Percentiles rank a stretch among this genome's conserved stretches.
Conservation (phyloP, 2,888 invertebrate genomes). For the Drosophila phalerata region DNA sequence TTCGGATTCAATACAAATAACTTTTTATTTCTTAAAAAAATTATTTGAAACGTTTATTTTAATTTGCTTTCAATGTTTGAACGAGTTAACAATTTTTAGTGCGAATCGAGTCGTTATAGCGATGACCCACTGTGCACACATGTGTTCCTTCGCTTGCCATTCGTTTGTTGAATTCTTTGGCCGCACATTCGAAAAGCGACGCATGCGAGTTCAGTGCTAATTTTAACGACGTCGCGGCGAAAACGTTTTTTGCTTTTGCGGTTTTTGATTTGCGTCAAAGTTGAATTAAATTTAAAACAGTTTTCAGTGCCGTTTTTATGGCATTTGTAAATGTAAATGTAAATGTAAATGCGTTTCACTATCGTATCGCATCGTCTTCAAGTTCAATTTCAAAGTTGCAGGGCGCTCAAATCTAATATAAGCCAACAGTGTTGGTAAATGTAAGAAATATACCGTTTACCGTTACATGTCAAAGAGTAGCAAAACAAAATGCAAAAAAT, state of each 20-base stretch:
- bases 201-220: conserved; percentile 73
- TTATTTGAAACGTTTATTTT: not conserved
- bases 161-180: conserved; percentile 62
- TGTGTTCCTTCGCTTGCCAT: conserved; percentile 3
- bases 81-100: not conserved
- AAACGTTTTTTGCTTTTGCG: conserved; percentile 57
- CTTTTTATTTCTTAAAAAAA: no score
- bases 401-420: conserved; percentile 27
- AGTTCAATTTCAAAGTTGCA: conserved; percentile 41
- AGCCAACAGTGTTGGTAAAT: conserved; percentile 43
- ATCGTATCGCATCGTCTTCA: conserved; percentile 4
- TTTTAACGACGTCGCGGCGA: conserved; percentile 75
- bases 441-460: conserved; percentile 17
- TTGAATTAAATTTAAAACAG: conserved; percentile 65
- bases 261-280: conserved; percentile 60
- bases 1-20: no score
- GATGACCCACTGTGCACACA: conserved; percentile 28
- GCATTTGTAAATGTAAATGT: not conserved
- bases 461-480: conserved; percentile 21
- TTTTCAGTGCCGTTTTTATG: conserved; percentile 67
- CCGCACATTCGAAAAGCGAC: conserved; percentile 62
- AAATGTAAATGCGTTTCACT: conserved; percentile 11
- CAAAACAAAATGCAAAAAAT: conserved; percentile 36
- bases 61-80: not conserved
- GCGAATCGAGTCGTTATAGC: not conserved